phyloP scores from a whole-genome alignment of 1,140 invertebrate genomes.

The Apocrypta bakeri region DNA sequence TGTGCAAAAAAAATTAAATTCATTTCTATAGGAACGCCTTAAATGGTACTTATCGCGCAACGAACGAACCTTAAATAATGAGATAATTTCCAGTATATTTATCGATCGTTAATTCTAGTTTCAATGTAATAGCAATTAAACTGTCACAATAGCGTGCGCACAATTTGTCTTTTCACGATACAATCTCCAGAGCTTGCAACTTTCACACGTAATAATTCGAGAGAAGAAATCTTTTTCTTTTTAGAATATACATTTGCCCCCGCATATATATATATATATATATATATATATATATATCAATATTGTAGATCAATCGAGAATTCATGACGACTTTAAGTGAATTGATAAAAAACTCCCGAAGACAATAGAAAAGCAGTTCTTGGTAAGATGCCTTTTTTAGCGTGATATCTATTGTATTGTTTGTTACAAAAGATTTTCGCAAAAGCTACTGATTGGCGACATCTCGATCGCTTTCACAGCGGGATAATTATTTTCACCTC shows the following conservation, averaged over 20 bases:
- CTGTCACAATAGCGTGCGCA: constrained; percentile 28
- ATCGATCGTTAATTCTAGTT: constrained; percentile 42
- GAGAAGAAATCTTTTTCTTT: neutral
- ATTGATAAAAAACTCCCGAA: neutral
- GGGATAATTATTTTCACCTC: constrained; percentile 57
- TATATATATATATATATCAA: no score
- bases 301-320: neutral
- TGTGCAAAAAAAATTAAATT: constrained; percentile 1
- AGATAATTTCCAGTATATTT: constrained; percentile 39
- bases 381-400: neutral
- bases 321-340: constrained; percentile 3
- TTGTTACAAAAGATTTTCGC: constrained; percentile 59
- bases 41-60: constrained; percentile 14
- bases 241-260: neutral
- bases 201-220: constrained; percentile 37
- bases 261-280: neutral
- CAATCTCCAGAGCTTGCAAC: constrained; percentile 7
- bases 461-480: constrained; percentile 51
- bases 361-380: neutral
- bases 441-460: constrained; percentile 40
- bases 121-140: constrained; percentile 48
- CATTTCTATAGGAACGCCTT: neutral
- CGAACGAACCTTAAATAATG: constrained; percentile 16
- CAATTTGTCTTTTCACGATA: constrained; percentile 43
- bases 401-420: neutral